phyloP scores from a whole-genome alignment of 1,140 invertebrate species.

The Eulimnadia texana region DNA sequence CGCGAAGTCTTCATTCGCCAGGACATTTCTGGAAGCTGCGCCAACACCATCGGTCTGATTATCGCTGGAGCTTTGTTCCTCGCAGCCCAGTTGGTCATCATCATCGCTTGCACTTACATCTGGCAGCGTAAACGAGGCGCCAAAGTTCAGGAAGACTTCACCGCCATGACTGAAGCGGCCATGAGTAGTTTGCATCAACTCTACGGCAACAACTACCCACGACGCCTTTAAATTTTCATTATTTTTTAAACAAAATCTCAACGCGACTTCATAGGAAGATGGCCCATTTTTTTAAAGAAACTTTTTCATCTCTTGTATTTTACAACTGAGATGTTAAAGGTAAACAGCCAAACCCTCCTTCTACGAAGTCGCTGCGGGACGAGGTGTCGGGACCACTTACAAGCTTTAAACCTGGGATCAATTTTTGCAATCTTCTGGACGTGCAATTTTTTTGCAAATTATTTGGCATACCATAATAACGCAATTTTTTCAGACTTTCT shows the following conservation, averaged over 20 bases:
- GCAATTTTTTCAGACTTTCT: not conserved
- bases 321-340: not conserved
- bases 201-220: slow-evolving; percentile 66
- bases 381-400: too few relatives aligned
- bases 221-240: slow-evolving; percentile 51
- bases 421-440: too few relatives aligned
- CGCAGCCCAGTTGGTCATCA: slow-evolving; percentile 61
- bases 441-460: too few relatives aligned
- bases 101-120: slow-evolving; percentile 66
- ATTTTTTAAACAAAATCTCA: not conserved
- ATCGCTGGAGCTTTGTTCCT: slow-evolving; percentile 67
- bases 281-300: not conserved
- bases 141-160: slow-evolving; percentile 33
- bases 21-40: slow-evolving; percentile 36
- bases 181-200: slow-evolving; percentile 68
- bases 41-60: slow-evolving; percentile 59
- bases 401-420: too few relatives aligned
- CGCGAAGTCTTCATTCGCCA: slow-evolving; percentile 19
- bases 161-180: slow-evolving; percentile 39
- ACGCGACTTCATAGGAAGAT: not conserved
- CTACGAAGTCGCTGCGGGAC: not conserved
- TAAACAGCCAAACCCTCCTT: not conserved
- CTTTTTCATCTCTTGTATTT: not conserved
- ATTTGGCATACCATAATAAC: too few relatives aligned
- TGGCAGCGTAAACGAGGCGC: slow-evolving; percentile 58